A percentile compares a stretch with the other conserved stretches of the same genome.
These are phyloP conservation scores for Campopleginae sp. DNA, from an alignment of 2,888 invertebrate species.

Conservation along the genomic window DNA sequence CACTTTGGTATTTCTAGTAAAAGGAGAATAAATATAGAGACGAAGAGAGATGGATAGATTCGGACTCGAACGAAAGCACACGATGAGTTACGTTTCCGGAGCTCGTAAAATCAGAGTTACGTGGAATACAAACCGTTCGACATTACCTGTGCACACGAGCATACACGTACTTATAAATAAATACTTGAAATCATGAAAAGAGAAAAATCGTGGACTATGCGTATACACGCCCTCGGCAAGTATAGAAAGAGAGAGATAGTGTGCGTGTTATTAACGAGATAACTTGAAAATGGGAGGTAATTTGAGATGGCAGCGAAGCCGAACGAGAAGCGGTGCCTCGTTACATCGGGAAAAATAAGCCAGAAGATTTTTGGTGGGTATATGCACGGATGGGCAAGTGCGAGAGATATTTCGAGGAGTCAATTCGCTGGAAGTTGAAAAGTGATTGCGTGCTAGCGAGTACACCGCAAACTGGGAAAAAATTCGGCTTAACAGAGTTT, in stretches of 20 bases:
- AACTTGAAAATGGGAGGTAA: slow-evolving; percentile 63
- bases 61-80: slow-evolving; percentile 32
- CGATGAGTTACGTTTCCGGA: slow-evolving; percentile 60
- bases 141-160: not conserved
- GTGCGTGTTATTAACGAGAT: slow-evolving; percentile 67
- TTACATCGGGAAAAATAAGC: not conserved
- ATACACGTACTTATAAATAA: slow-evolving; percentile 1
- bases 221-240: slow-evolving; percentile 47
- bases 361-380: slow-evolving; percentile 2
- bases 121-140: slow-evolving; percentile 35
- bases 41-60: slow-evolving; percentile 12
- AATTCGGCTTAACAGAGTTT: slow-evolving; percentile 24
- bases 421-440: slow-evolving; percentile 18
- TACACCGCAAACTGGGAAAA: slow-evolving; percentile 19
- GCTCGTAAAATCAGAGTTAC: slow-evolving; percentile 62
- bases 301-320: slow-evolving; percentile 60
- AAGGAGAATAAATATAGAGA: slow-evolving; percentile 6
- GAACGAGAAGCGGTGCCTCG: slow-evolving; percentile 43
- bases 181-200: slow-evolving; percentile 10
- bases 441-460: slow-evolving; percentile 24
- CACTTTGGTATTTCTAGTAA: slow-evolving; percentile 48
- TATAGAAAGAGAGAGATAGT: slow-evolving; percentile 37
- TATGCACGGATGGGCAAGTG: not conserved
- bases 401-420: not conserved
- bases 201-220: slow-evolving; percentile 13